Evolutionary conservation across 2,888 invertebrate genomes (phyloP), one percentile per base, ranked within the genome.

Genomic region (Colletes collaris): DNA sequence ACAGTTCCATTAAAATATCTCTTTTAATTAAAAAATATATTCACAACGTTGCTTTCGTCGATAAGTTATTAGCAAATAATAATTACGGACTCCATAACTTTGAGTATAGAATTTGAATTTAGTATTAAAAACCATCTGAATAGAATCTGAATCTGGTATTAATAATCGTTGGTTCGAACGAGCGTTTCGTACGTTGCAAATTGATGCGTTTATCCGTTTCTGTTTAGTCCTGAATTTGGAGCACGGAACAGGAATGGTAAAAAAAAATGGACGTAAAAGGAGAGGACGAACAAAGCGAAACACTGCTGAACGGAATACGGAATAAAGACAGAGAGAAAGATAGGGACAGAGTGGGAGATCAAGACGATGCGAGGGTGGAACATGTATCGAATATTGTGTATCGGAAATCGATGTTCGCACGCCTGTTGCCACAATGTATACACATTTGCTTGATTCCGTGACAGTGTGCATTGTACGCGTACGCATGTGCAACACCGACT

Each of bases 351-450:
- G 44, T 46, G 68, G 55, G 59, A 59, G 55, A 75, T 67, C 49
- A 69, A 62, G 69, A 66, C 67, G 71, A 70, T 65, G 52, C 46
- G 59, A 53, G 64, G 58, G 49, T 46, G 58, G 63, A 68, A 70
- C 76, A 66, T 58, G 58, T 67, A 62, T 70, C 63, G 63, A 64
- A 71, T 65, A 67, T 67, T 77, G 76, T 46, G 65, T 83, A 85
- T 85, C 75, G 85, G 81, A 85, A 85, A 85, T 85, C 85, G 79
- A 85, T 85, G 83, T 52, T 76, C 40, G 56, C 63, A 55, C 70
- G 85, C 79, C 81, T 81, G 85, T 85, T 85, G 85, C 83, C 81
- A 75, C 82, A 79, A 74, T 76, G 79, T 76, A 81, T 70, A 59
- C 77, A 79, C 79, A 77, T 85, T 83, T 83, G 85, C 83, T 81